phyloP scores from a whole-genome alignment of 2,797 vertebrate genomes.

The Poliocrania exsul region DNA sequence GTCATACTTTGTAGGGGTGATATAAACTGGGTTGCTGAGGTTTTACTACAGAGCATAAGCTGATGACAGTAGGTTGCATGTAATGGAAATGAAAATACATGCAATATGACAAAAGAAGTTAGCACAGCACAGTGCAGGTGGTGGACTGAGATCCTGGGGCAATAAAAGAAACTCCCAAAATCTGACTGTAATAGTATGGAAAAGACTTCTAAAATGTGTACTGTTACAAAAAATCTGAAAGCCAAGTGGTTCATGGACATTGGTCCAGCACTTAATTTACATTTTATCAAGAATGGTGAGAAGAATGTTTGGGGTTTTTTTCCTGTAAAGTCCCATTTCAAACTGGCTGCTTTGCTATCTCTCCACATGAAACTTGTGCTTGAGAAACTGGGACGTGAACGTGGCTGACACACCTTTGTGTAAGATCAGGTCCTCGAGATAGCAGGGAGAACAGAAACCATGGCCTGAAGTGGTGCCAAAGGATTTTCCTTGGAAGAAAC shows the following conservation, averaged over 20 bases:
- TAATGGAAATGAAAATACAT: neutral
- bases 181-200: neutral
- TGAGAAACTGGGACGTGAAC: neutral
- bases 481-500: conserved; percentile 9
- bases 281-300: neutral
- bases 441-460: neutral
- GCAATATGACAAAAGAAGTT: neutral
- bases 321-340: neutral
- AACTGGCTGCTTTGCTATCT: neutral
- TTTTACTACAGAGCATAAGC: neutral
- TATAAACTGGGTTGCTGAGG: neutral
- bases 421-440: neutral
- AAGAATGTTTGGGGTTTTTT: neutral
- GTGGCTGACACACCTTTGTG: neutral
- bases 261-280: neutral
- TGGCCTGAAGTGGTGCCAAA: neutral
- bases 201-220: neutral
- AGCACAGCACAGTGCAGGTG: neutral
- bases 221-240: neutral
- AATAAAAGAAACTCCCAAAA: neutral
- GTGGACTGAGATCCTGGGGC: neutral
- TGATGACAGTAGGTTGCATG: neutral
- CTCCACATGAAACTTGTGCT: neutral
- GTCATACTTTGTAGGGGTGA: neutral
- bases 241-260: fast-evolving